Conservation (phyloP, 2,888 invertebrate species). For the Homarus gammarus region DNA sequence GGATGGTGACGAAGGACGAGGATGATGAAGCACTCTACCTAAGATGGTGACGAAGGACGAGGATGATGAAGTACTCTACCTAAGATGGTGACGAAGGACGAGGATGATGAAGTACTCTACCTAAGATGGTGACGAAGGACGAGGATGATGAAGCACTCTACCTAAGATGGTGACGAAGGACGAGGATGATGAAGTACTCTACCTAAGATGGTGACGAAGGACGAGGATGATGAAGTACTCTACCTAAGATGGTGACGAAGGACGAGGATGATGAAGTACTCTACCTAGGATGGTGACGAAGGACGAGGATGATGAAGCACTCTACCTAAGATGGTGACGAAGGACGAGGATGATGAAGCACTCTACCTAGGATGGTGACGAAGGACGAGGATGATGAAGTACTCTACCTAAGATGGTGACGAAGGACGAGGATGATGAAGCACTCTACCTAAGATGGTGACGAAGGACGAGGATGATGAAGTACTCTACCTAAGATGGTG, state of each 20-base stretch:
- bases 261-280: not conserved
- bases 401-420: too few relatives aligned
- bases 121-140: not conserved
- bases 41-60: conserved; percentile 27
- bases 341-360: too few relatives aligned
- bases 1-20: not conserved
- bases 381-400: too few relatives aligned
- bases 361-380: too few relatives aligned
- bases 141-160: not conserved
- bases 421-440: too few relatives aligned
- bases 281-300: too few relatives aligned
- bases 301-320: too few relatives aligned
- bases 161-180: not conserved
- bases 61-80: not conserved
- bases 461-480: not conserved
- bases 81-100: too few relatives aligned
- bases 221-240: too few relatives aligned
- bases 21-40: conserved; percentile 27
- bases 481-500: not conserved
- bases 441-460: not conserved
- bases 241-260: not conserved
- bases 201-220: not conserved
- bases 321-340: too few relatives aligned
- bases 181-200: not conserved
- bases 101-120: too few relatives aligned